Conservation (phyloP, 2,113 vertebrate genomes). For the Rhizomys pruinosus region DNA sequence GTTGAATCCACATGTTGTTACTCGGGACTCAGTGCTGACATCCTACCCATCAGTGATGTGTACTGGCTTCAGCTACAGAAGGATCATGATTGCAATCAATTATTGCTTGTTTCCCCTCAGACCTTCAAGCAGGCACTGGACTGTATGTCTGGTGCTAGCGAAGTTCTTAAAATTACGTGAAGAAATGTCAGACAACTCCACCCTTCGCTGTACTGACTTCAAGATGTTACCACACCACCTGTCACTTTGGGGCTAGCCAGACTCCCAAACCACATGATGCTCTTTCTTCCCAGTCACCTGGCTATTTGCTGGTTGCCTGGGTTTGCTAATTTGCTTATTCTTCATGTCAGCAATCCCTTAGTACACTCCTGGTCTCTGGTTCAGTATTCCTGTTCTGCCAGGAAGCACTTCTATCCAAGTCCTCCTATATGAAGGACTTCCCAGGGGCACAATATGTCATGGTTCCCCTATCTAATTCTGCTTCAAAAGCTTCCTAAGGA, state of each 20-base stretch:
- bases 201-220: neutral
- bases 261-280: neutral
- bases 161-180: neutral
- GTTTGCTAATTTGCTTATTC: neutral
- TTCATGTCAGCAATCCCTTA: neutral
- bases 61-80: neutral
- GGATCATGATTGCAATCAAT: neutral
- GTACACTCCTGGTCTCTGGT: neutral
- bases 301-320: neutral
- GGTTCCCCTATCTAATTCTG: neutral
- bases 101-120: conserved; percentile 4
- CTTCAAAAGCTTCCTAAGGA: conserved; percentile 15
- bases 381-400: neutral
- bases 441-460: neutral
- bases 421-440: neutral
- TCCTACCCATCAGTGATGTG: neutral
- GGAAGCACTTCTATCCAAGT: neutral
- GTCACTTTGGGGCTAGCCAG: neutral
- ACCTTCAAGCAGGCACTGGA: neutral
- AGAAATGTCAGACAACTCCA: neutral
- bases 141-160: neutral
- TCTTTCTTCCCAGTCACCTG: neutral
- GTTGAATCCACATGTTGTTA: neutral
- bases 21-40: neutral
- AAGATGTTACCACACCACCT: neutral